phyloP scores from a whole-genome alignment of 2,888 invertebrate species.

The Muschampia plurimacula region DNA sequence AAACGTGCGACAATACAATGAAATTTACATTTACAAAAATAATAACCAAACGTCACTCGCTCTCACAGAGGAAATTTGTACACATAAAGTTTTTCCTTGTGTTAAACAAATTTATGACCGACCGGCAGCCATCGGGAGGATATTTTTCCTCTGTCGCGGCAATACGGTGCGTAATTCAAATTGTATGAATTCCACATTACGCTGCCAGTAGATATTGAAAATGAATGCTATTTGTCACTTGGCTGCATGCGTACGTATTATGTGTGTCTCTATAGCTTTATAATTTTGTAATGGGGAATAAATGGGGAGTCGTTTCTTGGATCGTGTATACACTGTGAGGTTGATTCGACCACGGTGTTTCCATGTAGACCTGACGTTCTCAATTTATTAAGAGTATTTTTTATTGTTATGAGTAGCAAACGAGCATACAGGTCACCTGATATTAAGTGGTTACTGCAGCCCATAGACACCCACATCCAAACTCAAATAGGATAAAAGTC shows the following conservation, averaged over 20 bases:
- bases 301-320: too few species aligned
- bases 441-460: too few species aligned
- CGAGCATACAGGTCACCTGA: too few species aligned
- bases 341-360: too few species aligned
- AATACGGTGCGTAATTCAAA: slow-evolving; percentile 48
- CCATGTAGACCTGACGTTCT: too few species aligned
- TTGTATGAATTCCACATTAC: slow-evolving; percentile 49
- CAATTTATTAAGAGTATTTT: too few species aligned
- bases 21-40: slow-evolving; percentile 34
- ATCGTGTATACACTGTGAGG: too few species aligned
- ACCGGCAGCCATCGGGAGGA: slow-evolving; percentile 32
- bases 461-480: too few species aligned
- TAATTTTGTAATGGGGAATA: not conserved
- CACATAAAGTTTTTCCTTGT: slow-evolving; percentile 36
- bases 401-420: too few species aligned
- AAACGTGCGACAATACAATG: slow-evolving; percentile 14
- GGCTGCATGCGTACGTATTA: not conserved
- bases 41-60: slow-evolving; percentile 19
- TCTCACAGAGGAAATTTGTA: slow-evolving; percentile 26
- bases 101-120: slow-evolving; percentile 34
- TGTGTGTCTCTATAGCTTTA: not conserved
- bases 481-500: too few species aligned
- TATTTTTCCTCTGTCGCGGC: slow-evolving; percentile 47
- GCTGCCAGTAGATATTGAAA: slow-evolving; percentile 41
- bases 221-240: slow-evolving; percentile 34